Evolutionary conservation across 2,797 vertebrate genomes (phyloP).

Genomic region (Periparus ater): DNA sequence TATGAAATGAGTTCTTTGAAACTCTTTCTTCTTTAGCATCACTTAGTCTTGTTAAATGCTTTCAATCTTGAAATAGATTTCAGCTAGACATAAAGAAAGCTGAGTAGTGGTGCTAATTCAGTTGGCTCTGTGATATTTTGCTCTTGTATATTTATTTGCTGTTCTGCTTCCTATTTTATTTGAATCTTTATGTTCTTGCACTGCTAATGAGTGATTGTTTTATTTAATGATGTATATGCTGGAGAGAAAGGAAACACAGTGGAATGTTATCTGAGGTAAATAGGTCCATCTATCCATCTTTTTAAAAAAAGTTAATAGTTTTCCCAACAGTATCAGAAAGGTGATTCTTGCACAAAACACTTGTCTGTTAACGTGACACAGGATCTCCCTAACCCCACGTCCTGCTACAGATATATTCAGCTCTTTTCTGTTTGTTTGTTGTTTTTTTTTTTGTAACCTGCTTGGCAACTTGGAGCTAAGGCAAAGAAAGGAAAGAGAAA

Average conservation of each 20-base stretch:
- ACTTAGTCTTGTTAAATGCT: conserved; percentile 8
- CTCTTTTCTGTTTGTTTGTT: not conserved
- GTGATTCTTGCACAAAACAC: no score
- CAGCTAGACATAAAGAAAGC: not conserved
- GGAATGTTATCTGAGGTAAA: not conserved
- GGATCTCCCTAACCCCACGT: not conserved
- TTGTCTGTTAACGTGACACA: not conserved
- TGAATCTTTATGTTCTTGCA: not conserved
- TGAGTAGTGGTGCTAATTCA: conserved; percentile 4
- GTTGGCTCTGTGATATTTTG: not conserved
- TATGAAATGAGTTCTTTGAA: conserved; percentile 1
- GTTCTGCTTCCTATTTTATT: not conserved
- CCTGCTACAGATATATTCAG: not conserved
- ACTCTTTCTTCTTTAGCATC: not conserved
- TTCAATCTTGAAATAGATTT: conserved; percentile 41
- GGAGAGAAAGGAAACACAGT: not conserved
- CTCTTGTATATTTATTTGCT: not conserved
- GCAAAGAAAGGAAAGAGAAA: not conserved
- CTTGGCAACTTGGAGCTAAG: not conserved
- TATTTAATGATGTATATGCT: not conserved
- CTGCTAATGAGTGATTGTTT: not conserved
- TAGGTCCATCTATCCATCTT: not conserved
- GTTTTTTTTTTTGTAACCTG: not conserved
- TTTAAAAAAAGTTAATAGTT: no score
- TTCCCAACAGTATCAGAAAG: no score